Conservation (phyloP, 2,797 vertebrate species). For the Ctenopoma multispine region DNA sequence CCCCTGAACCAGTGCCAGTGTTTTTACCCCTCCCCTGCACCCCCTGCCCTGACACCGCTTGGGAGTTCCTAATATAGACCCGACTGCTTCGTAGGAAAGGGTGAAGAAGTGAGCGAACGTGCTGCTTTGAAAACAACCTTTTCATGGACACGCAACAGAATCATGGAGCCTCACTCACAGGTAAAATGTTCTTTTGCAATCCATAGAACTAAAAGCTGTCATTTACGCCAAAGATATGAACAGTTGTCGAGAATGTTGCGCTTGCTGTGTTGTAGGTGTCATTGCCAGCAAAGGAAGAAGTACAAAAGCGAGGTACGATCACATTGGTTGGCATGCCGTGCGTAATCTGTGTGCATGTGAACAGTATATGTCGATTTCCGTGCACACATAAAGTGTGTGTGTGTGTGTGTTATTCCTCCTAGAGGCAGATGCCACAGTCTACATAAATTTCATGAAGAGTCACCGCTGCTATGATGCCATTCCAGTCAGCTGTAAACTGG, state of each 20-base stretch:
- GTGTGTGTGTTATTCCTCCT: not conserved
- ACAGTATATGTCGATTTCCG: too few relatives aligned
- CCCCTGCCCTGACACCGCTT: constrained; percentile 20
- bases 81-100: constrained; percentile 50
- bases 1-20: constrained; percentile 35
- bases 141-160: constrained; percentile 59
- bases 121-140: constrained; percentile 27
- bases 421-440: constrained; percentile 84
- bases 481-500: constrained; percentile 96
- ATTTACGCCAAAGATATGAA: not conserved
- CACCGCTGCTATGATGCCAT: constrained; percentile 93
- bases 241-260: constrained; percentile 3
- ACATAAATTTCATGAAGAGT: constrained; percentile 95
- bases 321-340: too few relatives aligned
- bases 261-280: constrained; percentile 58
- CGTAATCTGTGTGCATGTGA: not conserved
- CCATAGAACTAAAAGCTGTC: not conserved
- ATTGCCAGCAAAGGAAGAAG: constrained; percentile 33
- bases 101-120: constrained; percentile 31
- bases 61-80: constrained; percentile 78
- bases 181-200: constrained; percentile 32
- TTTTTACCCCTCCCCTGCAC: constrained; percentile 20
- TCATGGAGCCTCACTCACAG: constrained; percentile 64
- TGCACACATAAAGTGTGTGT: not conserved
- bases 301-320: constrained; percentile 49